These are phyloP conservation scores for Cynopterus sphinx DNA, from an alignment of 2,797 vertebrate genomes.

Conservation along the genomic window DNA sequence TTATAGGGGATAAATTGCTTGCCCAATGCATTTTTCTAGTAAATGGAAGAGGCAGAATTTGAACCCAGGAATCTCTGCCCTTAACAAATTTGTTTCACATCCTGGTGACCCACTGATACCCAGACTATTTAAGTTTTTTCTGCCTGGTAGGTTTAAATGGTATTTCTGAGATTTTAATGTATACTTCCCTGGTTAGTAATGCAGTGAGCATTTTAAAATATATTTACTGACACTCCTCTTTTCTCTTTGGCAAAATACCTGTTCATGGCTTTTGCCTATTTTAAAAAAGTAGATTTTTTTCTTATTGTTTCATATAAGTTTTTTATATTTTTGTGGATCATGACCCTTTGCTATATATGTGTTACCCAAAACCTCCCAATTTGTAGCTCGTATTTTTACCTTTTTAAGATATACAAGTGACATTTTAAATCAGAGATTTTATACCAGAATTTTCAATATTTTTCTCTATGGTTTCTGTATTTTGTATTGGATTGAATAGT, in stretches of 20 bases:
- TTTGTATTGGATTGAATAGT: neutral
- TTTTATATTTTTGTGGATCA: neutral
- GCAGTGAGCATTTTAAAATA: neutral
- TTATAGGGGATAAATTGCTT: neutral
- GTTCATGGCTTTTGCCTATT: neutral
- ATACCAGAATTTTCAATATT: neutral
- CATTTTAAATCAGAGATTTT: constrained; percentile 22
- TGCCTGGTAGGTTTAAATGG: neutral
- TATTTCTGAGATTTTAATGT: neutral
- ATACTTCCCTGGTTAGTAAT: neutral
- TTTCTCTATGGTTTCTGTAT: neutral
- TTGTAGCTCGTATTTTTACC: neutral
- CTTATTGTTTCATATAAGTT: neutral
- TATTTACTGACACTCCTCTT: neutral
- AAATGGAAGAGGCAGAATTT: neutral
- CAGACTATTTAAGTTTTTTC: neutral
- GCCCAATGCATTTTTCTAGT: neutral
- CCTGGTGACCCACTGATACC: neutral
- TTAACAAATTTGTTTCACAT: neutral
- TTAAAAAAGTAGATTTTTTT: neutral
- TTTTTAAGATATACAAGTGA: neutral
- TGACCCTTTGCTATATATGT: neutral
- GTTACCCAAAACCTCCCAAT: neutral
- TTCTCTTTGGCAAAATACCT: neutral
- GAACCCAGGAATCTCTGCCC: neutral